Base-by-base conservation (phyloP, 1,140 invertebrate species). In the Batillaria attramentaria region DNA sequence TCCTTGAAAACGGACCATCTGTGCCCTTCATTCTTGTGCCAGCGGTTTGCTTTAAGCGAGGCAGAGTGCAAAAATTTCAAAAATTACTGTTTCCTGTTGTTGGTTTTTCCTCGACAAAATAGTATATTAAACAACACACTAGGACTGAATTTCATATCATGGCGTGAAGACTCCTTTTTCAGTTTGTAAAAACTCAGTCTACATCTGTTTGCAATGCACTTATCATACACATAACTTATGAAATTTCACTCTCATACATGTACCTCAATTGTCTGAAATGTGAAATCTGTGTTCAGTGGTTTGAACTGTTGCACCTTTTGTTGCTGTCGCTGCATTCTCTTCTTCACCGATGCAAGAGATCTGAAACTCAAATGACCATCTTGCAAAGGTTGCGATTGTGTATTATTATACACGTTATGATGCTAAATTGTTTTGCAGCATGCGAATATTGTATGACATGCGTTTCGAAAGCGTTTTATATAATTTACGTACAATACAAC, bases 241-340 rank as follows among this genome's bases (percentile, higher is more conserved):
- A 62, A 41, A 18, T 68, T 2, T 28, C 35, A 68, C 39, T 5
- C 28, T 46, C 13, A 43, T 2, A 28, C n/a, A 33, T 13, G 5
- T 28, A 70, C 68, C 68, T 70, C 37, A 70, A 70, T 43, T 46
- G 46, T 43, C 28, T 70, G 68, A 70, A 70, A 70, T 37, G 24
- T 20, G 46, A 46, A 10, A 46, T 70, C 42, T 2, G 28, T 28
- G 68, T 4, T 31, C 3, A 13, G 13, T 13, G 68, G 13, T 46
- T 46, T 70, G 2, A 42, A 10, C 4, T n/a, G 42, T 24, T 70
- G 68, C 28, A 70, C 18, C 68, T 46, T 70, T 46, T 70, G 37
- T 37, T 70, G 41, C 41, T 70, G 68, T 37, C 68, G 39, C 41
- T 70, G 68, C 68, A 70, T 70, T 70, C 39, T 70, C 41, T 2